These are phyloP conservation scores for Glandiceps talaboti DNA, from an alignment of 53 echinoderm and acorn worm genomes.

Conservation along the genomic window DNA sequence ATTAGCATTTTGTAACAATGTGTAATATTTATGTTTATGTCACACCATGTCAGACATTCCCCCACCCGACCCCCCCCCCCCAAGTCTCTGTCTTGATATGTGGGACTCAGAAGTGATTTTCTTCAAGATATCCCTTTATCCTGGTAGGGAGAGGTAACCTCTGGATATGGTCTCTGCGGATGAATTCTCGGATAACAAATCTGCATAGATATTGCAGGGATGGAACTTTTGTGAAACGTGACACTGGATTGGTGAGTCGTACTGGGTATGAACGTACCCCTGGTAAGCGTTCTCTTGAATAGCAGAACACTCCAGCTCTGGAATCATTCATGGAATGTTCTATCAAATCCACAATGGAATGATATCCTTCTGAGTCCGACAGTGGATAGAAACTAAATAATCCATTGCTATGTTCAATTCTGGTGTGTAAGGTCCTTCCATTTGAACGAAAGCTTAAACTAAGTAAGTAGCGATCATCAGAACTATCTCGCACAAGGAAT, in stretches of 20 bases:
- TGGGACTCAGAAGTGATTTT: slow-evolving; percentile 68
- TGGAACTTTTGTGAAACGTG: slow-evolving; percentile 70
- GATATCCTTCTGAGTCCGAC: slow-evolving; percentile 75
- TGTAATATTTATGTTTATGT: too few species aligned
- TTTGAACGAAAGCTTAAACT: slow-evolving; percentile 88
- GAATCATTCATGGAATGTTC: slow-evolving; percentile 71
- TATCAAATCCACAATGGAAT: slow-evolving; percentile 66
- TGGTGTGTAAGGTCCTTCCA: slow-evolving; percentile 81
- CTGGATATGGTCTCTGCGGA: slow-evolving; percentile 69
- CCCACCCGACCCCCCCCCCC: too few species aligned
- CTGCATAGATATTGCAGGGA: slow-evolving; percentile 83
- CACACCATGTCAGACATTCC: too few species aligned
- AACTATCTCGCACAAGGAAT: slow-evolving; percentile 90
- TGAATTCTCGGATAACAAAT: slow-evolving; percentile 82
- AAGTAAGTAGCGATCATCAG: slow-evolving; percentile 80
- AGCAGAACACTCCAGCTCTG: slow-evolving; percentile 71
- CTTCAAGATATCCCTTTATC: slow-evolving; percentile 74
- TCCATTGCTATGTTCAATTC: slow-evolving; percentile 74
- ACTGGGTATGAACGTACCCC: slow-evolving; percentile 89
- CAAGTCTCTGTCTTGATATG: not conserved
- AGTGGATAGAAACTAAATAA: slow-evolving; percentile 50
- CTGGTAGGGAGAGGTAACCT: slow-evolving; percentile 75
- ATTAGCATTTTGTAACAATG: too few species aligned
- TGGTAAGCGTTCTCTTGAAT: slow-evolving; percentile 56
- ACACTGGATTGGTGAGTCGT: slow-evolving; percentile 72